These are phyloP conservation scores for Pseudonaja textilis DNA, from an alignment of 2,113 vertebrate genomes.

Conservation along the genomic window DNA sequence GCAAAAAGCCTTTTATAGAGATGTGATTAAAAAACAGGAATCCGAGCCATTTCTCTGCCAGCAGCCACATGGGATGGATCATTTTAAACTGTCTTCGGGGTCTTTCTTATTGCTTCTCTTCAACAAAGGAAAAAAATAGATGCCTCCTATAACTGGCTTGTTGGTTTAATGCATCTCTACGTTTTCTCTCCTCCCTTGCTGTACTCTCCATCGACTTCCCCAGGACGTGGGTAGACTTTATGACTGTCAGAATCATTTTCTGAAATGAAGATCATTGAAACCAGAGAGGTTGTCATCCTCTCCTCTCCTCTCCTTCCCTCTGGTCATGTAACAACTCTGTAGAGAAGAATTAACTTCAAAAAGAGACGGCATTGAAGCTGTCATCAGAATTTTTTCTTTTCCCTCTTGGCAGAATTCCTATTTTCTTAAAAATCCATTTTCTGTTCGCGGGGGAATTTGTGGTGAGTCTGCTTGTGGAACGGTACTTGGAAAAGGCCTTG, in stretches of 20 bases:
- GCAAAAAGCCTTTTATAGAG: constrained; percentile 5
- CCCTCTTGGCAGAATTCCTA: background rate
- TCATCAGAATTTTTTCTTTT: background rate
- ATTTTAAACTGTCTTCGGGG: constrained; percentile 9
- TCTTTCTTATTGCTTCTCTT: constrained; percentile 38
- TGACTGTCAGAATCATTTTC: constrained; percentile 43
- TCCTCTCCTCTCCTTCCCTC: background rate
- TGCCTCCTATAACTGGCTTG: constrained; percentile 28
- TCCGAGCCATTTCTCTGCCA: constrained; percentile 22
- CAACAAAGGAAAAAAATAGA: background rate
- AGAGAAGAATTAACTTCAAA: background rate
- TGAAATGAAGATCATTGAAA: constrained; percentile 45
- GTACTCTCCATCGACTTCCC: constrained; percentile 32
- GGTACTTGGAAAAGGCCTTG: background rate
- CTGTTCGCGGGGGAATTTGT: constrained; percentile 8
- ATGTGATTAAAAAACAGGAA: constrained; percentile 36
- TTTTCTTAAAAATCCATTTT: constrained; percentile 21
- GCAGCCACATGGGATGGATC: background rate
- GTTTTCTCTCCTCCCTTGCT: constrained; percentile 2
- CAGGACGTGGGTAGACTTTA: constrained; percentile 8
- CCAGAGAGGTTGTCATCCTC: background rate
- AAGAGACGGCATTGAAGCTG: background rate
- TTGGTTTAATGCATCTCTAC: constrained; percentile 1
- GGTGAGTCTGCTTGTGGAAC: background rate
- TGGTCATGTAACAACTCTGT: background rate